Evolutionary conservation across 2,888 invertebrate species (phyloP), one percentile per base, ranked within the genome.

Genomic region (Eilema caniola): DNA sequence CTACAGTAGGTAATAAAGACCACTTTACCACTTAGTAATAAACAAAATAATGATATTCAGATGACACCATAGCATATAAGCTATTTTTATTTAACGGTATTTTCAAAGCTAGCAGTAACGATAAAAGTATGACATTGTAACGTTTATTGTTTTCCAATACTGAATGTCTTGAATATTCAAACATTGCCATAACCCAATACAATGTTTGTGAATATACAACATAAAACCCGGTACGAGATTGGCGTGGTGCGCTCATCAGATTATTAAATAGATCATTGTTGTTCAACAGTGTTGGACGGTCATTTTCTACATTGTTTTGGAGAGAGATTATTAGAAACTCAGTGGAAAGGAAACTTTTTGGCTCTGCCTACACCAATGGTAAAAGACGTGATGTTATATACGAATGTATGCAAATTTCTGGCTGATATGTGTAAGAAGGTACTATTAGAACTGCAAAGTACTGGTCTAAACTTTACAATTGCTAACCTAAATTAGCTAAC

Each of bases 111-210:
- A 68, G 61, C 59, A 37, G 68, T 60, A 56, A 60, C 47, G 47
- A 66, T 31, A 56, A 57, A 66, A 33, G 20, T 8, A 33, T 47
- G 47, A 41, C 41, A 66, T 66, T 37, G 66, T 62, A 62, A n/a
- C 25, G 33, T 71, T 75, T 70, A 73, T 75, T 73, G 71, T 75
- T 76, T 72, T 66, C 70, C 67, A 73, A 68, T 72, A 74, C 61
- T 72, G 68, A 67, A 68, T 71, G 65, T 68, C 68, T 70, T 69
- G 80, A 82, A 83, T 83, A 82, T 80, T 79, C 73, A 81, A 75
- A 69, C 71, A 73, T 73, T 64, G 31, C 77, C 74, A 79, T 81
- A 77, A 75, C 67, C 62, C 61, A 31, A 72, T 56, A 74, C 79
- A 78, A 75, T 78, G 75, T 71, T 72, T 56, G 61, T 62, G 28